These are phyloP conservation scores for Drosophila mojavensis DNA, from an alignment of 1,140 invertebrate genomes.

Conservation along the genomic window DNA sequence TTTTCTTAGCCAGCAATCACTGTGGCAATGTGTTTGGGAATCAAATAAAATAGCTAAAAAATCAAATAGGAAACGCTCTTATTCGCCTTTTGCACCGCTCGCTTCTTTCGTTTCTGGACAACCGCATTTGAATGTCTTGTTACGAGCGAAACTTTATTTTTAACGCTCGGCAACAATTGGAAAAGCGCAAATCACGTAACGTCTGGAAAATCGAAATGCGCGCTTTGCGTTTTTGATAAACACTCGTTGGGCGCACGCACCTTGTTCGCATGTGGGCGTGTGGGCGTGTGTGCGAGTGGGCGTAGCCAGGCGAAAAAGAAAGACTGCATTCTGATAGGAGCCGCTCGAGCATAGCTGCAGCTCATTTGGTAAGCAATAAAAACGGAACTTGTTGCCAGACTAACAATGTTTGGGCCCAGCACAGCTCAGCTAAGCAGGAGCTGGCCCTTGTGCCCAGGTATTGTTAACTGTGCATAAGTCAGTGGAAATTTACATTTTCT, in stretches of 20 bases:
- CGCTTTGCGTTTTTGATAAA: constrained; percentile 64
- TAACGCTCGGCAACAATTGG: constrained; percentile 61
- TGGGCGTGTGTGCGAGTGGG: not conserved
- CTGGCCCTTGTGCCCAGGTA: not conserved
- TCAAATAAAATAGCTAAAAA: constrained; percentile 67
- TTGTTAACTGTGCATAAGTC: constrained; percentile 61
- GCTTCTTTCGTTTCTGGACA: constrained; percentile 40
- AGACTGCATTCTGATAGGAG: constrained; percentile 72
- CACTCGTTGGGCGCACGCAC: constrained; percentile 19
- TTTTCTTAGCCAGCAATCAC: constrained; percentile 13
- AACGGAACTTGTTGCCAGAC: constrained; percentile 65
- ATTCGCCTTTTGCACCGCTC: not conserved
- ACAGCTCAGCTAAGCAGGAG: not conserved
- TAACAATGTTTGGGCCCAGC: constrained; percentile 61
- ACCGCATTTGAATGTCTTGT: constrained; percentile 45
- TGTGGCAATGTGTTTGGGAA: constrained; percentile 58
- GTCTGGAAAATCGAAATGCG: constrained; percentile 74
- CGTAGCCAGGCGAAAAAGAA: constrained; percentile 37
- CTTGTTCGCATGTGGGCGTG: constrained; percentile 5
- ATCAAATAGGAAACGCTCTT: constrained; percentile 51
- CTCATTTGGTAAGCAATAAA: constrained; percentile 81
- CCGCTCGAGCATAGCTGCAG: constrained; percentile 22
- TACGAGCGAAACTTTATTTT: constrained; percentile 64
- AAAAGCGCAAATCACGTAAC: constrained; percentile 78
- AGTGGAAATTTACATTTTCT: constrained; percentile 70